phyloP scores from a whole-genome alignment of 2,797 vertebrate species.

The Scleropages formosus region DNA sequence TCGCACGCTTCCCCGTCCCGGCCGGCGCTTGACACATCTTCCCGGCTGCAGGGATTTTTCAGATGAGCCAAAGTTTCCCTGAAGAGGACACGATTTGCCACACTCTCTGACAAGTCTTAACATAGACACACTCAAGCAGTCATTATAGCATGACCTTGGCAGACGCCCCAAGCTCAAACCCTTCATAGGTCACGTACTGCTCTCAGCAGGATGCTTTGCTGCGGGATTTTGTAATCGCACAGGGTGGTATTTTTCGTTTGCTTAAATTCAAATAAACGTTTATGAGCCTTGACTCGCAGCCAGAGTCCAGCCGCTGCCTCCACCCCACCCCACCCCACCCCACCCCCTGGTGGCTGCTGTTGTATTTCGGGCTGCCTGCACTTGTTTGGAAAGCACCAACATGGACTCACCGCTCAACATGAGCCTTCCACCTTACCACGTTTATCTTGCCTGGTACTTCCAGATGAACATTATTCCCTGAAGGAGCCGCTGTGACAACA shows the following conservation, averaged over 20 bases:
- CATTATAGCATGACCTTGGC: neutral
- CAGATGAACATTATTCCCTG: constrained; percentile 4
- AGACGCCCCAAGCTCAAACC: neutral
- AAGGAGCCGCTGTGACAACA: neutral
- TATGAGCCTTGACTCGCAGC: constrained; percentile 60
- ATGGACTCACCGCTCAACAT: neutral
- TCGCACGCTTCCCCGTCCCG: constrained; percentile 49
- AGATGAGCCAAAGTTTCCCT: constrained; percentile 14
- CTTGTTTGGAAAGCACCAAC: constrained; percentile 21
- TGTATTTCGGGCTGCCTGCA: constrained; percentile 39
- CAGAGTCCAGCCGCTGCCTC: constrained; percentile 55
- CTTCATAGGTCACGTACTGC: constrained; percentile 59
- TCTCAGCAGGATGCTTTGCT: constrained; percentile 55
- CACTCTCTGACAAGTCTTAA: constrained; percentile 12
- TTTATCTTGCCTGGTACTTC: neutral
- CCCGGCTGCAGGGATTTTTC: neutral
- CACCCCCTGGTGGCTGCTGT: constrained; percentile 41
- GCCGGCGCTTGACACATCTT: constrained; percentile 2
- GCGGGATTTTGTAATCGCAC: constrained; percentile 46
- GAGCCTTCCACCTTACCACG: neutral
- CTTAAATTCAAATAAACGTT: constrained; percentile 30
- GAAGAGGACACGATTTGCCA: neutral
- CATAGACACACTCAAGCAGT: neutral
- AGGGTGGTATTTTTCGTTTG: constrained; percentile 60
- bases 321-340: too few relatives aligned